Evolutionary conservation across 2,113 vertebrate genomes (phyloP).

Genomic region (Sander lucioperca): DNA sequence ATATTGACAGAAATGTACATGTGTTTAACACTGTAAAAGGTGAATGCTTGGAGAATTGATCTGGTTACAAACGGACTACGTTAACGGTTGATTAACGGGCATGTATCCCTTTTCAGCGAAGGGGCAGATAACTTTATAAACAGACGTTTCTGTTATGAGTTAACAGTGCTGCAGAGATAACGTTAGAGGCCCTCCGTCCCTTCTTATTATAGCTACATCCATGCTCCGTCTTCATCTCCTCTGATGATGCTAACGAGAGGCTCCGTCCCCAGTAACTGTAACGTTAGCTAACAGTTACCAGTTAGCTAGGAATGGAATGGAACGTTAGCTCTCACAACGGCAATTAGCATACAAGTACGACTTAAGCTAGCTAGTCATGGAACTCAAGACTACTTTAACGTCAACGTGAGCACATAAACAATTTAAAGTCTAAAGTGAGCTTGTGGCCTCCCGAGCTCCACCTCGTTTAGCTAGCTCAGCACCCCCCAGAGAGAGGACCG

Average conservation of each 20-base stretch:
- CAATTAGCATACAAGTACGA: too few relatives aligned
- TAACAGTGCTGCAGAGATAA: slow-evolving; percentile 15
- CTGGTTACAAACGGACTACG: too few relatives aligned
- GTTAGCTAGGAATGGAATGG: too few relatives aligned
- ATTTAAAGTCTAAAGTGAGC: slow-evolving; percentile 32
- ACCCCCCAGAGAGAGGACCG: neutral
- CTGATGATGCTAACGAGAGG: slow-evolving; percentile 49
- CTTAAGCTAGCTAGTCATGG: neutral
- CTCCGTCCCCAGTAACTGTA: slow-evolving; percentile 23
- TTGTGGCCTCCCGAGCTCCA: slow-evolving; percentile 32
- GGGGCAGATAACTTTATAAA: neutral
- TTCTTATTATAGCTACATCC: too few relatives aligned
- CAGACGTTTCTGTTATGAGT: neutral
- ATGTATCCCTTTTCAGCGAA: neutral
- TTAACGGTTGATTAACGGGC: too few relatives aligned
- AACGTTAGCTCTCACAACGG: neutral
- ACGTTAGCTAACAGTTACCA: neutral
- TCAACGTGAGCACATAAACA: neutral
- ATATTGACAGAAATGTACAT: too few relatives aligned
- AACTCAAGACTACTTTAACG: neutral
- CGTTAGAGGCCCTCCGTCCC: slow-evolving; percentile 48
- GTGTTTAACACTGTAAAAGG: too few relatives aligned
- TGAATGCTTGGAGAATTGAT: too few relatives aligned
- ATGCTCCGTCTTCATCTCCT: slow-evolving; percentile 3
- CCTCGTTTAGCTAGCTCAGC: slow-evolving; percentile 41